phyloP scores from a whole-genome alignment of 1,140 invertebrate species.

The Trichonephila clavipes region DNA sequence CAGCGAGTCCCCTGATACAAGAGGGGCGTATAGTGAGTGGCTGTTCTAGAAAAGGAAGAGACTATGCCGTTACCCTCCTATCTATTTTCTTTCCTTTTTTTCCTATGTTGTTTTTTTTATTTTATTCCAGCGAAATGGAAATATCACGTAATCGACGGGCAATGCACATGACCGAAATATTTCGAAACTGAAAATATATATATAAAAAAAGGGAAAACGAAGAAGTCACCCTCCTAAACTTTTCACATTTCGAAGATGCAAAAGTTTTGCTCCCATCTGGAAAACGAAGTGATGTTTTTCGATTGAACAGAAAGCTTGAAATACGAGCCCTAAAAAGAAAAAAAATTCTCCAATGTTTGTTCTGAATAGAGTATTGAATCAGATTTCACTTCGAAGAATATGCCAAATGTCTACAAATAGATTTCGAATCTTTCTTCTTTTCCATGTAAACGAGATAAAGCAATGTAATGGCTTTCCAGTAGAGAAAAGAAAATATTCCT shows the following conservation, averaged over 20 bases:
- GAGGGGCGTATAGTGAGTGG: slow-evolving; percentile 66
- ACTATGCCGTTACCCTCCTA: slow-evolving; percentile 28
- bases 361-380: slow-evolving; percentile 73
- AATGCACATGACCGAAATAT: slow-evolving; percentile 75
- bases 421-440: slow-evolving; percentile 41
- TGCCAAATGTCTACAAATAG: slow-evolving; percentile 73
- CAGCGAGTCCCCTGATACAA: slow-evolving; percentile 50
- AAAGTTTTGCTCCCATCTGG: slow-evolving; percentile 75
- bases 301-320: slow-evolving; percentile 74
- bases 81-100: slow-evolving; percentile 65
- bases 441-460: not conserved
- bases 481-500: not conserved
- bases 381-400: slow-evolving; percentile 71
- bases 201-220: not conserved
- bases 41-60: slow-evolving; percentile 44
- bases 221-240: slow-evolving; percentile 54
- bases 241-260: slow-evolving; percentile 77
- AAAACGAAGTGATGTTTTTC: slow-evolving; percentile 75
- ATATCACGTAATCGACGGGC: slow-evolving; percentile 76
- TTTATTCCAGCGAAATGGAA: slow-evolving; percentile 76
- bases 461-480: not conserved
- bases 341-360: slow-evolving; percentile 62
- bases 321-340: slow-evolving; percentile 62
- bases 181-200: slow-evolving; percentile 52
- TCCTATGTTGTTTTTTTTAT: slow-evolving; percentile 60